Conservation (phyloP, 2,113 vertebrate genomes). For the Pavo muticus region DNA sequence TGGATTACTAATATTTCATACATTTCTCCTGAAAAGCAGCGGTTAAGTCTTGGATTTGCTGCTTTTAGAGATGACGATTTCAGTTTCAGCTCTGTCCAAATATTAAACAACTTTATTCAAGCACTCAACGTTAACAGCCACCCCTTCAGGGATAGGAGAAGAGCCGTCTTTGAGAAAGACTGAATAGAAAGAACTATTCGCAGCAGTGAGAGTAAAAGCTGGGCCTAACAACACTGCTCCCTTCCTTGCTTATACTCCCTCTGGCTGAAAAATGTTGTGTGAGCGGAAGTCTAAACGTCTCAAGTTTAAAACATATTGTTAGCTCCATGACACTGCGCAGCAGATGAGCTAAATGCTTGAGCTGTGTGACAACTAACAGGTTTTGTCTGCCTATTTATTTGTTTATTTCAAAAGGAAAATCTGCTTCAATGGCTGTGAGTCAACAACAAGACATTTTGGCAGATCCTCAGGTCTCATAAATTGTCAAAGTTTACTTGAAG, state of each 20-base stretch:
- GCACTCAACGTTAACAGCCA: background rate
- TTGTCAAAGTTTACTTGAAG: background rate
- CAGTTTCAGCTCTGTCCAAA: background rate
- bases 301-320: conserved; percentile 31
- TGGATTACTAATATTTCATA: background rate
- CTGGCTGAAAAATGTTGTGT: conserved; percentile 1
- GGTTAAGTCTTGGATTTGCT: background rate
- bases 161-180: background rate
- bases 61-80: background rate
- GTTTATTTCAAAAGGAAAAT: background rate
- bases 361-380: conserved; percentile 13
- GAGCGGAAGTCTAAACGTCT: background rate
- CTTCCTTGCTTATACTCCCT: background rate
- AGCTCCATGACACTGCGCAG: background rate
- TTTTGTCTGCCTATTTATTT: background rate
- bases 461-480: conserved; percentile 8
- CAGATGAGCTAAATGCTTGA: conserved; percentile 26
- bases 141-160: background rate
- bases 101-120: background rate
- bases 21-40: background rate
- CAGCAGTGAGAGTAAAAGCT: background rate
- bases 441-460: conserved; percentile 9
- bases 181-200: background rate
- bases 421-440: background rate
- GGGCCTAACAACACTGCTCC: background rate